A percentile compares a stretch with the other conserved stretches of the same genome.
phyloP scores from a whole-genome alignment of 2,113 vertebrate genomes.

The Symphodus melops region DNA sequence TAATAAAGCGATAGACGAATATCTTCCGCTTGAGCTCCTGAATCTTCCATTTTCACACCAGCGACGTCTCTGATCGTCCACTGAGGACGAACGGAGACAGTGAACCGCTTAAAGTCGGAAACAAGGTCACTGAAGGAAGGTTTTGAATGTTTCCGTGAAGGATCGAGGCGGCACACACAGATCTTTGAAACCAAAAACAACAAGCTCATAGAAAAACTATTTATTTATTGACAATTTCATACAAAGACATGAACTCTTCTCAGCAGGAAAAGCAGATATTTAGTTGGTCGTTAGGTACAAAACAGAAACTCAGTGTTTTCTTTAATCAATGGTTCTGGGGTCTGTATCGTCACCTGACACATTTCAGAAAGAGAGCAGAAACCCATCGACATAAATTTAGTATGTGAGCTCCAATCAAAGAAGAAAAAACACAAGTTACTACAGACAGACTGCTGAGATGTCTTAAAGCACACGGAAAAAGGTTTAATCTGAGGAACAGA shows the following conservation, averaged over 20 bases:
- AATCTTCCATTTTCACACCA: no score
- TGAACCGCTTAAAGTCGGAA: no score
- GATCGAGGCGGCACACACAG: no score
- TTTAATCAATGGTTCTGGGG: neutral
- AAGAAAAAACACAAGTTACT: neutral
- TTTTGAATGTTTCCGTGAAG: no score
- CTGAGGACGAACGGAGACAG: no score
- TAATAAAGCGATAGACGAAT: no score
- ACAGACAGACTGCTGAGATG: slow-evolving; percentile 1
- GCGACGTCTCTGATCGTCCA: no score
- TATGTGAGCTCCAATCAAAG: neutral
- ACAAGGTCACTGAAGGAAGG: no score
- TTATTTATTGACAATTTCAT: slow-evolving; percentile 79
- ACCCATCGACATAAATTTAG: neutral
- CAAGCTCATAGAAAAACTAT: slow-evolving; percentile 77
- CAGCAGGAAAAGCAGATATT: slow-evolving; percentile 32
- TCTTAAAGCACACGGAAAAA: neutral
- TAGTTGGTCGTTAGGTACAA: slow-evolving; percentile 65
- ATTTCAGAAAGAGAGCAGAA: no score
- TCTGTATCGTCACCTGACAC: neutral
- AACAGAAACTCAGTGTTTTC: slow-evolving; percentile 27
- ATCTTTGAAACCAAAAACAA: neutral
- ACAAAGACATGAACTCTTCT: slow-evolving; percentile 64
- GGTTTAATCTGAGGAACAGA: neutral
- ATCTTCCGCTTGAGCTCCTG: no score